These are phyloP conservation scores for Lasioglossum calceatum DNA, from an alignment of 2,888 invertebrate genomes.

Conservation along the genomic window DNA sequence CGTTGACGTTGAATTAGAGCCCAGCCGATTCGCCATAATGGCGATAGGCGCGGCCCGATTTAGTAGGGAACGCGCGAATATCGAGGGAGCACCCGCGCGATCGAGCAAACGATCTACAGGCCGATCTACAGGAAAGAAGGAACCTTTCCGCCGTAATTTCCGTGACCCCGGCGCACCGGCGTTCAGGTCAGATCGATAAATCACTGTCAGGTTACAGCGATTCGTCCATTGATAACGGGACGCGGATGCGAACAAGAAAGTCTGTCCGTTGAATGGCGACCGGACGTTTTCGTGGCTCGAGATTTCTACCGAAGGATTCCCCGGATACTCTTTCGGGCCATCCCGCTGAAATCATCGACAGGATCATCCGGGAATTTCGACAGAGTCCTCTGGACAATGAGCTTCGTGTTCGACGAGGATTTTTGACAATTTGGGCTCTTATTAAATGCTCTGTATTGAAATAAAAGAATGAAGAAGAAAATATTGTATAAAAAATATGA, in stretches of 20 bases:
- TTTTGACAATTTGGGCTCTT: too few relatives aligned
- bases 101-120: conserved; percentile 13
- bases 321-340: background rate
- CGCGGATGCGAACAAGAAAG: conserved; percentile 56
- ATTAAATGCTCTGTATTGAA: background rate
- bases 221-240: conserved; percentile 68
- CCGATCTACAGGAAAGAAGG: conserved; percentile 40
- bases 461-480: background rate
- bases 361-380: conserved; percentile 4
- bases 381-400: background rate
- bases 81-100: conserved; percentile 14
- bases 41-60: conserved; percentile 49
- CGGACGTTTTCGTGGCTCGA: conserved; percentile 45
- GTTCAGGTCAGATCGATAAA: conserved; percentile 66
- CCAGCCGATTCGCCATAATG: conserved; percentile 45
- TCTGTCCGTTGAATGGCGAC: conserved; percentile 39
- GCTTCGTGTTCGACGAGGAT: background rate
- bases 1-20: conserved; percentile 56
- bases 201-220: conserved; percentile 66
- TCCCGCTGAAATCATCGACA: background rate
- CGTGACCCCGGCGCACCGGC: conserved; percentile 55
- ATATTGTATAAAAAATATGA: background rate
- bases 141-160: conserved; percentile 57
- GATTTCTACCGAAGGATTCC: conserved; percentile 28
- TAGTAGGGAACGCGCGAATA: conserved; percentile 25